phyloP scores from a whole-genome alignment of 2,797 vertebrate genomes.

The Poliocrania exsul region DNA sequence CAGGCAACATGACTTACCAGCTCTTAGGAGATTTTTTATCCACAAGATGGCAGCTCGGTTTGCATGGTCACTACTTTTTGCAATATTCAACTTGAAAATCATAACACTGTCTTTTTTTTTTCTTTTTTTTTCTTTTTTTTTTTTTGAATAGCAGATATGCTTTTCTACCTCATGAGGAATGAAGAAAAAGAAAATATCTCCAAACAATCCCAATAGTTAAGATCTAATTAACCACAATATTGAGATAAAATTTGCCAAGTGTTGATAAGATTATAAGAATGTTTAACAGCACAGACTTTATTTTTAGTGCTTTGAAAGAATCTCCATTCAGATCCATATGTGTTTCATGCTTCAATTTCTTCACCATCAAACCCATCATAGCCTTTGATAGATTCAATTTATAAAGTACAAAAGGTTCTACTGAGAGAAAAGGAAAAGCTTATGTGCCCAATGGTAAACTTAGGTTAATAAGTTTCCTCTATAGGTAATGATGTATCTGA shows the following conservation, averaged over 20 bases:
- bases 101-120: not conserved
- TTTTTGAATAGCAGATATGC: not conserved
- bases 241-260: not conserved
- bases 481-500: not conserved
- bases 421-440: not conserved
- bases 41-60: slow-evolving; percentile 71
- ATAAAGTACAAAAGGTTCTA: not conserved
- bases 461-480: not conserved
- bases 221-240: not conserved
- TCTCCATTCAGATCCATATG: not conserved
- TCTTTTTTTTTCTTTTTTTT: no score
- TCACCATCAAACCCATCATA: not conserved
- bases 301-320: not conserved
- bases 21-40: not conserved
- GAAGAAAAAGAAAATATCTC: not conserved
- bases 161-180: not conserved
- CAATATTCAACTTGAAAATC: not conserved
- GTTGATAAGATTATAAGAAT: not conserved
- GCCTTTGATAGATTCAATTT: not conserved
- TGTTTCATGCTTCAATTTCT: not conserved
- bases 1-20: not conserved
- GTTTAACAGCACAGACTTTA: not conserved
- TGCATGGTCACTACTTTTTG: not conserved
- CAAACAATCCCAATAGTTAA: not conserved
- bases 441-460: not conserved